Percentiles rank a stretch among this genome's conserved stretches.
Evolutionary conservation across 2,888 invertebrate species (phyloP).

Genomic region (Nysson spinosus): DNA sequence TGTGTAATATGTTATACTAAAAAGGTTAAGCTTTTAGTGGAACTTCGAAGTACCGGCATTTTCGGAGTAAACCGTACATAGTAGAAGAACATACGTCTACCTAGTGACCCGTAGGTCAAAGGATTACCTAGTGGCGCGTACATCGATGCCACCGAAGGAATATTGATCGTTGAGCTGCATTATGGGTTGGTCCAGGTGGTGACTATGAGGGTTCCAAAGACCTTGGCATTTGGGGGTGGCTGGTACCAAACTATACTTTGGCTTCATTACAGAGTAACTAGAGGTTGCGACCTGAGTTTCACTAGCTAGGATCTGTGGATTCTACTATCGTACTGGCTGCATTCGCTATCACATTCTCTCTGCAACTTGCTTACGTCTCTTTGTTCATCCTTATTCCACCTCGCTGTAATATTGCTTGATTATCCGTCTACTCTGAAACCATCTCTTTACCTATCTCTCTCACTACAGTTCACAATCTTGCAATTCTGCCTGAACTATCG

Average conservation of each 20-base stretch:
- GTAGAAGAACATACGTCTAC: conserved; percentile 14
- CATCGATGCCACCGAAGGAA: conserved; percentile 62
- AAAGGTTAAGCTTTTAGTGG: no score
- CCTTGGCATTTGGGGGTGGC: conserved; percentile 35
- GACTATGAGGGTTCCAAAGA: conserved; percentile 46
- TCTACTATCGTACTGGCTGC: not conserved
- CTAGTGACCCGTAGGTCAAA: conserved; percentile 40
- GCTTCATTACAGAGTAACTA: conserved; percentile 58
- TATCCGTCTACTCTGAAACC: conserved; percentile 8
- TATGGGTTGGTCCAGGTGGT: conserved; percentile 50
- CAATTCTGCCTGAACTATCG: conserved; percentile 60
- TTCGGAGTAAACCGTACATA: conserved; percentile 15
- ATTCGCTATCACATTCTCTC: not conserved
- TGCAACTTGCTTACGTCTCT: not conserved
- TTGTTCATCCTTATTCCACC: conserved; percentile 8
- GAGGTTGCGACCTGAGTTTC: conserved; percentile 5
- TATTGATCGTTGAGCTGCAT: conserved; percentile 62
- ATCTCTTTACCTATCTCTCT: conserved; percentile 21
- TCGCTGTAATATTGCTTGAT: not conserved
- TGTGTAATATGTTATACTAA: no score
- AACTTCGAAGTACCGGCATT: conserved; percentile 41
- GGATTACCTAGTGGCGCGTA: conserved; percentile 52
- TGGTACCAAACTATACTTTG: conserved; percentile 25
- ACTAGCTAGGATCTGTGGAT: not conserved
- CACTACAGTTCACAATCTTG: conserved; percentile 33